Percentiles rank a stretch among this genome's conserved stretches.
Conservation (phyloP, 2,888 invertebrate species). For the Acanthopleura granulata region DNA sequence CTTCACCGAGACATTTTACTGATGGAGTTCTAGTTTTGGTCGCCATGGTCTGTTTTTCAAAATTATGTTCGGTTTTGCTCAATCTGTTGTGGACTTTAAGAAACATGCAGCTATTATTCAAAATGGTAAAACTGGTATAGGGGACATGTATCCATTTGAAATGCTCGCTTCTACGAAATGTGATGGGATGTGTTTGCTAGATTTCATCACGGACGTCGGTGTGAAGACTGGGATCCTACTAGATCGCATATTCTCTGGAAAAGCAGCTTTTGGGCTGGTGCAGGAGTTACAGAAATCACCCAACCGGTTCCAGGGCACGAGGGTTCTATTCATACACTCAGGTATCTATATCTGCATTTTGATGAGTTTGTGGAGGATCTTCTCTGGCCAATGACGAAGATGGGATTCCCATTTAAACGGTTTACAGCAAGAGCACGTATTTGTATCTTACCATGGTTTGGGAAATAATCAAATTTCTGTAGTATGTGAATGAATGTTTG, state of each 20-base stretch:
- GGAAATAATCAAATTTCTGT: too few relatives aligned
- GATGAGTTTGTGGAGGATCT: neutral
- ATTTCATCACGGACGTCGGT: conserved; percentile 2
- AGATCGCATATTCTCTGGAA: conserved; percentile 63
- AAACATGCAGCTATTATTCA: too few relatives aligned
- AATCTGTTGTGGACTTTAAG: too few relatives aligned
- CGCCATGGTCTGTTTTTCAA: too few relatives aligned
- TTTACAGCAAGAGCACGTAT: neutral
- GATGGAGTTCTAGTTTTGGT: too few relatives aligned
- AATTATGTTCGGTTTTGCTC: too few relatives aligned
- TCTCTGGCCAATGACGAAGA: neutral
- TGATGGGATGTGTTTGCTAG: neutral
- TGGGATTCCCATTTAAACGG: neutral
- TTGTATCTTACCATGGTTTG: too few relatives aligned
- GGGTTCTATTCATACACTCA: conserved; percentile 57
- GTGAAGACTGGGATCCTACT: conserved; percentile 30
- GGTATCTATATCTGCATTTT: conserved; percentile 36
- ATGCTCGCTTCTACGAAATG: too few relatives aligned
- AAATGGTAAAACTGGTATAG: too few relatives aligned
- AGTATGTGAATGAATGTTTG: too few relatives aligned
- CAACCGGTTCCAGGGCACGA: conserved; percentile 46
- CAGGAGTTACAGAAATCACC: conserved; percentile 47
- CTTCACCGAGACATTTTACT: too few relatives aligned
- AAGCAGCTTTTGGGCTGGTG: conserved; percentile 53
- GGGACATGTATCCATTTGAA: too few relatives aligned